Base-by-base conservation (phyloP, 2,888 invertebrate species). In the Iphiclides podalirius region DNA sequence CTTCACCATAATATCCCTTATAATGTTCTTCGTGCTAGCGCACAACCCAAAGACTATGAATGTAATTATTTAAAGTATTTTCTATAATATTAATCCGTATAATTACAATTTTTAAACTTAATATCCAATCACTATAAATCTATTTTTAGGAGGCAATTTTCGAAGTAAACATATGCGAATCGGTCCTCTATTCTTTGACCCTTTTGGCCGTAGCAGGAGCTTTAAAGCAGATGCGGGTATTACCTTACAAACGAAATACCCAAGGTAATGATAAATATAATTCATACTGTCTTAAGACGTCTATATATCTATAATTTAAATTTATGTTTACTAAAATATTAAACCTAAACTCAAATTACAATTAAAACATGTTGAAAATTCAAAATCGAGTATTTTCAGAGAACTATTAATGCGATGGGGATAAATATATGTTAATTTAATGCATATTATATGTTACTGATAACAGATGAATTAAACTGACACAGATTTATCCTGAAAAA, bases 21-120 rank as follows among this genome's bases (percentile, higher is more conserved):
- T 97, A 46, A 93, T 96, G 90, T 97, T 97, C 83, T 97, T 96
- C 75, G 96, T 97, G 0, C 82, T 97, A 39, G 93, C 93, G 47
- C 91, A 90, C 50, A 91, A 90, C 58, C 90, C 91, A 0, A 83
- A 89, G 2, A 93, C 92, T 53, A 90, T 91, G 42, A 83, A 85
- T 39, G 89, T 89, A 73, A 81, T 67, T 68, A 36, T 31, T 15
- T 8, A 15, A 43, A 11, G 16, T 35, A 35, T 37, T 28, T 34
- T 15, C 37, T 37, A 48, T 44, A 4, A 12, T 16, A 20, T 12
- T 28, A 23, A 20, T n/a, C n/a, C n/a, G n/a, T 6, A 20, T 20
- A 20, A 20, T 20, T 20, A 20, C 20, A 6, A 20, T 20, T n/a
- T n/a, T n/a, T n/a, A n/a, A n/a, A n/a, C n/a, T n/a, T 16, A 13